Percentiles rank a stretch among this genome's conserved stretches.
These are phyloP conservation scores for Petromus typicus DNA, from an alignment of 2,113 vertebrate species.

Conservation along the genomic window DNA sequence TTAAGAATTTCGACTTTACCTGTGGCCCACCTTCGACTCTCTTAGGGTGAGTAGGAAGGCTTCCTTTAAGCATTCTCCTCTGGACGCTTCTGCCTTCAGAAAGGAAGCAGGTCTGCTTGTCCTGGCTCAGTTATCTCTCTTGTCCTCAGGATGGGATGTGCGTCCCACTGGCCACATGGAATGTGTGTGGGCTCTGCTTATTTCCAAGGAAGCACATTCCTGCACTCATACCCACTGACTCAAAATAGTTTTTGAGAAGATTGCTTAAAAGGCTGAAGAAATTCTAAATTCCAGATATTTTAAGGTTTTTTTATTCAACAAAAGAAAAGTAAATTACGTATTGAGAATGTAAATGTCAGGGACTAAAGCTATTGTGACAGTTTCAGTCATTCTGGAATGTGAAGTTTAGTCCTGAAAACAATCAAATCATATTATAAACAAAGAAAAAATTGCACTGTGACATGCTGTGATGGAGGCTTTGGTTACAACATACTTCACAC, in stretches of 20 bases:
- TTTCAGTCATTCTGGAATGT: background rate
- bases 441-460: background rate
- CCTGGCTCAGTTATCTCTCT: background rate
- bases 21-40: background rate
- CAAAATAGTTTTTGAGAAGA: slow-evolving; percentile 1
- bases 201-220: slow-evolving; percentile 8
- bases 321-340: background rate
- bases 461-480: background rate
- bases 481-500: background rate
- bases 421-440: background rate
- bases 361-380: background rate
- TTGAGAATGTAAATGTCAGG: slow-evolving; percentile 15
- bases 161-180: background rate
- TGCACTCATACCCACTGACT: background rate
- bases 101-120: background rate
- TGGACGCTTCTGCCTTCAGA: background rate
- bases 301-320: background rate
- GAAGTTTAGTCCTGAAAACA: background rate
- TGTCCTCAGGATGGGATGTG: background rate
- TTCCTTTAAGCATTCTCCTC: background rate
- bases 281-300: slow-evolving; percentile 10
- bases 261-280: background rate
- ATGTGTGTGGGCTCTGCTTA: background rate
- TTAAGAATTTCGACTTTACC: background rate
- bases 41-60: background rate